These are phyloP conservation scores for Odocoileus virginianus DNA, from an alignment of 2,113 vertebrate species.

Conservation along the genomic window DNA sequence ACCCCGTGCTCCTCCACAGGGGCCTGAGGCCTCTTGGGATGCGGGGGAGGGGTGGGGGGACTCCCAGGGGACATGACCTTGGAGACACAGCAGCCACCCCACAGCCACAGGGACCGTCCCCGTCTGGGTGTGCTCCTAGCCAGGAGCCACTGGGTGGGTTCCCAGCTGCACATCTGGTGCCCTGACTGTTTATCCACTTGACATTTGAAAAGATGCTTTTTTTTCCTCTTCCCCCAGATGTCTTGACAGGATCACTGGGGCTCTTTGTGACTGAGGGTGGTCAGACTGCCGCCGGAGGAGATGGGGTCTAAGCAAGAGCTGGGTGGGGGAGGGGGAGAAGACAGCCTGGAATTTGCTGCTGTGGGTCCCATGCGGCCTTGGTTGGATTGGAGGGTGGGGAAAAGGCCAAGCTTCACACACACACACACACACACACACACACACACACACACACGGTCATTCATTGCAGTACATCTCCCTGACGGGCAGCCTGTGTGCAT, in stretches of 20 bases:
- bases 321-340: neutral
- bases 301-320: constrained; percentile 28
- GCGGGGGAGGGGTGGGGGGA: too few relatives aligned
- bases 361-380: neutral
- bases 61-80: neutral
- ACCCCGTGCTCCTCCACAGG: neutral
- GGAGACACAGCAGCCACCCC: neutral
- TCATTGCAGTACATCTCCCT: neutral
- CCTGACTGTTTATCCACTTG: constrained; percentile 60
- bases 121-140: neutral
- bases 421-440: neutral
- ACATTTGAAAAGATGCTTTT: constrained; percentile 35
- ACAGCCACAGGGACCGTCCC: neutral
- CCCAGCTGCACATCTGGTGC: constrained; percentile 50
- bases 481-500: neutral
- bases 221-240: constrained; percentile 40
- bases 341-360: constrained; percentile 21
- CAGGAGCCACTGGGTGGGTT: neutral
- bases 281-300: neutral
- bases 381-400: neutral
- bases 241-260: constrained; percentile 51
- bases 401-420: neutral
- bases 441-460: neutral
- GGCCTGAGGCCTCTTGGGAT: neutral
- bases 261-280: constrained; percentile 60